Percentiles rank a stretch among this genome's conserved stretches.
phyloP scores from a whole-genome alignment of 2,113 vertebrate genomes.

The Hiodon alosoides region DNA sequence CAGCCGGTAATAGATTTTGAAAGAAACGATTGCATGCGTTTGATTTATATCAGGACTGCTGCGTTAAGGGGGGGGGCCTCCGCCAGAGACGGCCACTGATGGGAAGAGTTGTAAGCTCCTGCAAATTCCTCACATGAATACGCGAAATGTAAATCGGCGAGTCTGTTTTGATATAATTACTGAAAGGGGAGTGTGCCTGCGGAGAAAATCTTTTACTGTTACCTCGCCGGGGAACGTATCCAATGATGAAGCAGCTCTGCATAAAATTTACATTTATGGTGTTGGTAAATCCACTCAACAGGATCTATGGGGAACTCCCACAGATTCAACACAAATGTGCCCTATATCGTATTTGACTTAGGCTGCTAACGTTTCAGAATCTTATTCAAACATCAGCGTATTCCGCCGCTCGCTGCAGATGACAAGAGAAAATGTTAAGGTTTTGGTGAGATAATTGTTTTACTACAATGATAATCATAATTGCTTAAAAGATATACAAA shows the following conservation, averaged over 20 bases:
- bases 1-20: neutral
- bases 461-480: no score
- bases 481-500: no score
- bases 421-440: no score
- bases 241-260: slow-evolving; percentile 56
- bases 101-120: slow-evolving; percentile 48
- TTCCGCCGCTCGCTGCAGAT: neutral
- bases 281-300: slow-evolving; percentile 49
- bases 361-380: slow-evolving; percentile 6
- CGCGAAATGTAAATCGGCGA: slow-evolving; percentile 64
- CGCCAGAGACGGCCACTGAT: slow-evolving; percentile 43
- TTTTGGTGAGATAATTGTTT: no score
- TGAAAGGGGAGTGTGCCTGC: slow-evolving; percentile 56
- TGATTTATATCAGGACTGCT: slow-evolving; percentile 57
- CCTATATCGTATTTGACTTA: slow-evolving; percentile 42
- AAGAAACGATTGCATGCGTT: slow-evolving; percentile 1
- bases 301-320: slow-evolving; percentile 52
- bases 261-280: slow-evolving; percentile 60
- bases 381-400: neutral
- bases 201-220: slow-evolving; percentile 48
- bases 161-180: slow-evolving; percentile 64
- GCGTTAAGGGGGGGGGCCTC: slow-evolving; percentile 49
- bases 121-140: slow-evolving; percentile 57
- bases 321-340: slow-evolving; percentile 45
- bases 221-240: slow-evolving; percentile 51